phyloP scores from a whole-genome alignment of 2,888 invertebrate genomes.

The Synergus itoensis region DNA sequence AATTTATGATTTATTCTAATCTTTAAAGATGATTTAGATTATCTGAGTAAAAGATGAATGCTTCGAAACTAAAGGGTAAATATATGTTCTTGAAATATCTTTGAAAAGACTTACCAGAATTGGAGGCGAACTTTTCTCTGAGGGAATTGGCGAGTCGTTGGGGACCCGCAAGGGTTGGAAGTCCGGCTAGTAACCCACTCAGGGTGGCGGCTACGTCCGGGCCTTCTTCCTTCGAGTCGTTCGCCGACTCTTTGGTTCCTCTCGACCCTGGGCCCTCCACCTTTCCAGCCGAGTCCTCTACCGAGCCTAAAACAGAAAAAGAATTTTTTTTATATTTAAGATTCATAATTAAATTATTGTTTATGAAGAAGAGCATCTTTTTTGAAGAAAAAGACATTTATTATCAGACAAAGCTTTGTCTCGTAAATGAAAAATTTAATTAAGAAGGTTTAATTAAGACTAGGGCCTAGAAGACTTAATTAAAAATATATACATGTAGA shows the following conservation, averaged over 20 bases:
- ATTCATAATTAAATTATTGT: background rate
- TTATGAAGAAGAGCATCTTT: background rate
- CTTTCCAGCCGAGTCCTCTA: constrained; percentile 75
- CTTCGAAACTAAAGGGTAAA: too few relatives aligned
- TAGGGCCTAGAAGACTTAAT: background rate
- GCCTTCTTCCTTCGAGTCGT: constrained; percentile 71
- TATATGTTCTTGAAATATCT: too few relatives aligned
- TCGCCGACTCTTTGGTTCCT: constrained; percentile 75
- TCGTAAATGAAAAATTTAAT: background rate
- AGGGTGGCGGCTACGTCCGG: constrained; percentile 73
- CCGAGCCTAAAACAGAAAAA: constrained; percentile 65
- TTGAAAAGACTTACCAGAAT: constrained; percentile 71
- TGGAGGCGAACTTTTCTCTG: constrained; percentile 73
- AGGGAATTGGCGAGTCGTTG: constrained; percentile 76
- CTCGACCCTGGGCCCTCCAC: constrained; percentile 77
- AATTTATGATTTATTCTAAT: too few relatives aligned
- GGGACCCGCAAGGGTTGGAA: constrained; percentile 75
- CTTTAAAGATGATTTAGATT: too few relatives aligned
- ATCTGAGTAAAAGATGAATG: too few relatives aligned
- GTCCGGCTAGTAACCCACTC: constrained; percentile 74
- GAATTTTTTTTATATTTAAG: background rate
- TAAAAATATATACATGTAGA: background rate
- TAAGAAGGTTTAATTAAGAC: background rate
- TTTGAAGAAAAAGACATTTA: background rate
- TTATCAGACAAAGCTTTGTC: background rate